Conservation (phyloP, 2,797 vertebrate species). For the Lithobates pipiens region DNA sequence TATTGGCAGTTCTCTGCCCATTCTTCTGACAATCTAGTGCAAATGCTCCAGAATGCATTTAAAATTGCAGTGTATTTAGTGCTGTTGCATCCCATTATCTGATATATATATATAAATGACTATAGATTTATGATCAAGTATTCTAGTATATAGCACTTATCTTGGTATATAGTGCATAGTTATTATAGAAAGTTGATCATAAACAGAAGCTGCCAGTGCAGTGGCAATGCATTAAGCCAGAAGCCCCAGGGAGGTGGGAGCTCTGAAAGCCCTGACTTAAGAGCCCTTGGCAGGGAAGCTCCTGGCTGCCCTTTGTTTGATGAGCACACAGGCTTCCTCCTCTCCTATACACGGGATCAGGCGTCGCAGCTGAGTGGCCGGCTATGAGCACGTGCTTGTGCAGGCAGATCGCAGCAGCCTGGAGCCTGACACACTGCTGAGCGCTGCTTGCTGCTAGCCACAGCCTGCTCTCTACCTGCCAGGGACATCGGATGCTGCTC, state of each 20-base stretch:
- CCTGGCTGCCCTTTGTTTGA: constrained; percentile 38
- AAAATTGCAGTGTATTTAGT: no score
- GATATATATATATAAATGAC: no score
- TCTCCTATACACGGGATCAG: constrained; percentile 23
- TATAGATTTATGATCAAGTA: no score
- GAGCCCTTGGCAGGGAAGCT: constrained; percentile 41
- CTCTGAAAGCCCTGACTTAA: constrained; percentile 43
- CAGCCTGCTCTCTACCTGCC: constrained; percentile 57
- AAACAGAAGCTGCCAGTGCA: no score
- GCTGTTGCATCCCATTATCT: no score
- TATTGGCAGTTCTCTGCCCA: no score
- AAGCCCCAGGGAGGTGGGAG: constrained; percentile 20
- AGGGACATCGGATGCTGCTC: constrained; percentile 60
- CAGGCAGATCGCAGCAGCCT: not conserved
- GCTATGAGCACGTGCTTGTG: constrained; percentile 40
- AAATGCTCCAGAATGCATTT: no score
- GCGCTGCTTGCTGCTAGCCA: not conserved
- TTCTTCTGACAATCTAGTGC: no score
- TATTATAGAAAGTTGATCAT: no score
- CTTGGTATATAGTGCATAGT: no score
- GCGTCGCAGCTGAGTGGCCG: constrained; percentile 41
- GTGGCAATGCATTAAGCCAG: constrained; percentile 42
- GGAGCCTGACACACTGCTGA: constrained; percentile 19
- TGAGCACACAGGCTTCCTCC: constrained; percentile 44
- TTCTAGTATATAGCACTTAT: no score